Evolutionary conservation across 2,797 vertebrate genomes (phyloP).

Genomic region (Sebastes ruberrimus): DNA sequence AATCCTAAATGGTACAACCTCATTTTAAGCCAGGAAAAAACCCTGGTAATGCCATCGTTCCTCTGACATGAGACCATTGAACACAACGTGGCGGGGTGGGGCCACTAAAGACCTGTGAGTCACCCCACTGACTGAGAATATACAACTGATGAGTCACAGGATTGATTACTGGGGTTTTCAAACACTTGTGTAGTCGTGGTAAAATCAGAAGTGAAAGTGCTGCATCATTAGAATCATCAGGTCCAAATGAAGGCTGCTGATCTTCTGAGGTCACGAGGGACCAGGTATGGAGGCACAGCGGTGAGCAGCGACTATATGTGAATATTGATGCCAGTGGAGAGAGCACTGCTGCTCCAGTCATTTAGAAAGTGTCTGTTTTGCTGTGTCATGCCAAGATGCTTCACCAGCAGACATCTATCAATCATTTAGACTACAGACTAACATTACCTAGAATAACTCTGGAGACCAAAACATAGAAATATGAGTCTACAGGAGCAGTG

Average conservation of each 20-base stretch:
- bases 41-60: not conserved
- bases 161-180: constrained; percentile 29
- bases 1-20: too few relatives aligned
- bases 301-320: too few relatives aligned
- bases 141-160: constrained; percentile 49
- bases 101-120: constrained; percentile 36
- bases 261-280: too few relatives aligned
- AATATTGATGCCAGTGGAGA: too few relatives aligned
- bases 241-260: not conserved
- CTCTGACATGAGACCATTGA: constrained; percentile 31
- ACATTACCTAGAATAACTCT: too few relatives aligned
- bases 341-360: too few relatives aligned
- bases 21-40: too few relatives aligned
- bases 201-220: constrained; percentile 3
- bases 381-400: constrained; percentile 28
- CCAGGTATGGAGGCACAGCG: too few relatives aligned
- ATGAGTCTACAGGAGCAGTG: too few relatives aligned
- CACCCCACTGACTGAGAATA: constrained; percentile 29
- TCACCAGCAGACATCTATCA: not conserved
- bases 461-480: too few relatives aligned
- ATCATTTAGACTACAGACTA: not conserved
- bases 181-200: not conserved
- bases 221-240: constrained; percentile 1
- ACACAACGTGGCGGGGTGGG: constrained; percentile 21
- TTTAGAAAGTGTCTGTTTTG: not conserved